phyloP scores from a whole-genome alignment of 2,888 invertebrate genomes.

The Schrankia costaestrigalis region DNA sequence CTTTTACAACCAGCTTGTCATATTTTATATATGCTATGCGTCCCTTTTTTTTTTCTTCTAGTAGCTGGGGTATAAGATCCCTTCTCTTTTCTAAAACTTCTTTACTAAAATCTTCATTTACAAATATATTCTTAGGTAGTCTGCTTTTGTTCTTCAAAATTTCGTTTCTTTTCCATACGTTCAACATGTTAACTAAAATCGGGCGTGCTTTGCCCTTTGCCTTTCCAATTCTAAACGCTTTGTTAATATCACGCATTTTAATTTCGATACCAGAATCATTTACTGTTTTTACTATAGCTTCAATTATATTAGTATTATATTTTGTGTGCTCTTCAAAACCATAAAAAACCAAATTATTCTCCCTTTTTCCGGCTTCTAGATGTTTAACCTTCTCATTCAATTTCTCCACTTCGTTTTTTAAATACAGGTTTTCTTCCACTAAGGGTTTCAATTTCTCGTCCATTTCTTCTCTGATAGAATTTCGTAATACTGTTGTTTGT shows the following conservation, averaged over 20 bases:
- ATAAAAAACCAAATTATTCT: constrained; percentile 4
- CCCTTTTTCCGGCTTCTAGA: constrained; percentile 3
- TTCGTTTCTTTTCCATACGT: constrained; percentile 1
- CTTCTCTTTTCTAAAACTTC: constrained; percentile 12
- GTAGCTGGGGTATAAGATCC: constrained; percentile 1
- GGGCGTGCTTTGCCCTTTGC: neutral
- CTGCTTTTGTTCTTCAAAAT: constrained; percentile 9
- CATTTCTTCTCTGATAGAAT: constrained; percentile 10
- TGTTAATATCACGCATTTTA: neutral
- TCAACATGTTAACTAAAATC: neutral
- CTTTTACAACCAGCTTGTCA: constrained; percentile 5
- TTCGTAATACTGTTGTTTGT: constrained; percentile 8
- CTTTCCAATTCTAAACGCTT: constrained; percentile 2
- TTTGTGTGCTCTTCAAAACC: neutral
- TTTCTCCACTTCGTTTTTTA: constrained; percentile 9
- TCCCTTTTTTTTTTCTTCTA: constrained; percentile 5
- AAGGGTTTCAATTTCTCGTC: constrained; percentile 9
- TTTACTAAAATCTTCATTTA: constrained; percentile 10
- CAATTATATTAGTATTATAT: neutral
- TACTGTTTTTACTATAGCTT: neutral
- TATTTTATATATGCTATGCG: constrained; percentile 5
- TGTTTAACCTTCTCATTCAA: constrained; percentile 8
- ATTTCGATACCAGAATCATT: constrained; percentile 1
- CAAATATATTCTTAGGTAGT: constrained; percentile 6
- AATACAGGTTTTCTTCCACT: constrained; percentile 6